Base-by-base conservation (phyloP, 2,888 invertebrate genomes). In the Heteromurus nitidus region DNA sequence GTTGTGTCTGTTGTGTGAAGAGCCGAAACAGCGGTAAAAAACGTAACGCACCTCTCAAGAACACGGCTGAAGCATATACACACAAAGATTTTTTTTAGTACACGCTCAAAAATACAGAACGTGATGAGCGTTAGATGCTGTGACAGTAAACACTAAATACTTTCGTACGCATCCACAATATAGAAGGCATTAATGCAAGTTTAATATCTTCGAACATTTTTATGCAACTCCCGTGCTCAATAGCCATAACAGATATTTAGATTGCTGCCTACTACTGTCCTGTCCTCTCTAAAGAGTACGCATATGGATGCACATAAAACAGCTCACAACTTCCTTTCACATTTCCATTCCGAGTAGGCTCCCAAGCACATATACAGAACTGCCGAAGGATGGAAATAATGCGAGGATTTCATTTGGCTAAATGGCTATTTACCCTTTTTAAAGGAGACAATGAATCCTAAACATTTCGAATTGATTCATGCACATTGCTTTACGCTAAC, bases 361-460 rank as follows among this genome's bases (percentile, higher is more conserved):
- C 3, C 11, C n/a, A 55, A 5, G 24, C n/a, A 16, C 24, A 55
- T 55, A 55, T 5, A 16, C 22, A 30, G n/a, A 62, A 31, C n/a
- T 62, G 62, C 22, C 62, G 62, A 31, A 30, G 62, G 30, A 62
- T 62, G 62, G 31, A 62, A 62, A 62, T 62, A 13, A 31, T 62
- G 31, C 2, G 20, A 18, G 31, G 16, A 30, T 62, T 62, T 31
- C n/a, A 30, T 31, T n/a, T n/a, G n/a, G 55, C 22, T 55, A 55
- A 55, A 22, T 55, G 50, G 13, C 20, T 22, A 22, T 55, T 55
- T 55, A 55, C 55, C 55, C n/a, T n/a, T n/a, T n/a, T n/a, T n/a
- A n/a, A n/a, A n/a, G n/a, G n/a, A n/a, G n/a, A n/a, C n/a, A n/a
- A n/a, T n/a, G n/a, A n/a, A n/a, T n/a, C n/a, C n/a, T n/a, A n/a